Evolutionary conservation across 2,113 vertebrate species (phyloP), one percentile per base, ranked within the genome.

Genomic region (Sakesphorus luctuosus): DNA sequence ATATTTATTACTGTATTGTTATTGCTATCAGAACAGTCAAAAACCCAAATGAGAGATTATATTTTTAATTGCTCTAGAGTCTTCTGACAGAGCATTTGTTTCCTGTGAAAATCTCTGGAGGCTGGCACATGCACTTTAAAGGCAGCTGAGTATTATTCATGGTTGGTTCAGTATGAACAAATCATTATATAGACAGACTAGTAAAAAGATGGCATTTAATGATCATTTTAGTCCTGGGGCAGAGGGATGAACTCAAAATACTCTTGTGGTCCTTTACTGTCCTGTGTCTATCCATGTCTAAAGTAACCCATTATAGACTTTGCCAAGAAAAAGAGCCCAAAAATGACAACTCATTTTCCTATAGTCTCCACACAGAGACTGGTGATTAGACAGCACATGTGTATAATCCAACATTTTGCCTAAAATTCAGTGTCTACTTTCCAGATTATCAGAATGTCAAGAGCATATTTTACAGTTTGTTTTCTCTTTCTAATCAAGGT

Each of bases 401-500:
- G 6, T 26, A 15, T 46, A 43, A 72, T 24, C 29, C 38, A 67
- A 65, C 52, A 44, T 66, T 89, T 73, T 87, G 44, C 33, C 25
- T 44, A 20, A 55, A 3, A 63, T 55, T 66, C 6, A 3, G 38
- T 65, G 55, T 62, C n/a, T 94, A 49, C 58, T 92, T 90, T 69
- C 52, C 38, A 74, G 59, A 79, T 86, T 89, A 80, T 84, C 61
- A 88, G 94, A 96, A 93, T 55, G 35, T 83, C 87, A 88, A 1
- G 47, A 23, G 38, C 75, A 40, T 75, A 53, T 92, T 84, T 95
- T 88, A 56, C 21, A 33, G 21, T 40, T 31, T 69, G 17, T 91
- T 92, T 91, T 73, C 63, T 65, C 71, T 82, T 85, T 59, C 36
- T 84, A 91, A 84, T 79, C 56, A 85, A 96, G 65, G 84, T 86